Conservation (phyloP, 2,113 vertebrate species). For the Dolichotis patagonum region DNA sequence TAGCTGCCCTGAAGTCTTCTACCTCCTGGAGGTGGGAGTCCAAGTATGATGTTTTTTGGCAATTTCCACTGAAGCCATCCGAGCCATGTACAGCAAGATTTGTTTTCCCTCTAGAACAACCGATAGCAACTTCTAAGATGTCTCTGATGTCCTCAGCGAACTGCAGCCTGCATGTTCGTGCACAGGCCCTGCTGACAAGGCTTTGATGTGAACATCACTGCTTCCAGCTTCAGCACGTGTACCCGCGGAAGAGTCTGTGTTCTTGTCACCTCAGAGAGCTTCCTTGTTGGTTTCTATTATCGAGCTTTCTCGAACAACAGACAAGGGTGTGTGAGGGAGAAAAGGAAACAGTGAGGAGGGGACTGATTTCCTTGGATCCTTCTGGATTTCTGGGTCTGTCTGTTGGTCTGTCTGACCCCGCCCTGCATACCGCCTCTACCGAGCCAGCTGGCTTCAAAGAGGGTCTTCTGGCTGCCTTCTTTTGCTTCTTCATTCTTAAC, state of each 20-base stretch:
- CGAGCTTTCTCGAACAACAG: not conserved
- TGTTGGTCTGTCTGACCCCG: not conserved
- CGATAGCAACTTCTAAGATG: not conserved
- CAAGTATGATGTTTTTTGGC: rapidly evolving
- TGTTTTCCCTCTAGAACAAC: not conserved
- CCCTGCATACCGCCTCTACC: rapidly evolving
- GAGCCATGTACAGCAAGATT: not conserved
- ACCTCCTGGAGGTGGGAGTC: not conserved
- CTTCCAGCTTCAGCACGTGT: not conserved
- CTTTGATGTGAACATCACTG: not conserved
- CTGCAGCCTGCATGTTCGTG: not conserved
- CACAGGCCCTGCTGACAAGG: rapidly evolving
- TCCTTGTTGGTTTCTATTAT: not conserved
- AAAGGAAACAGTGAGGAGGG: not conserved
- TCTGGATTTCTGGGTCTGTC: not conserved
- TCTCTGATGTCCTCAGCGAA: not conserved
- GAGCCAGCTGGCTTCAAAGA: not conserved
- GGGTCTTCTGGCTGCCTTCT: no score
- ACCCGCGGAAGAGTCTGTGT: not conserved
- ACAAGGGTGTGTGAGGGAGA: no score
- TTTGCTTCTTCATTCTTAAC: not conserved
- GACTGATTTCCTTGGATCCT: not conserved
- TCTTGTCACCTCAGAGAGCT: not conserved
- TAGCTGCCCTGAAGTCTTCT: not conserved
- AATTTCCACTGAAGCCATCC: not conserved